These are phyloP conservation scores for Dermolepida albohirtum DNA, from an alignment of 2,888 invertebrate genomes.

Conservation along the genomic window DNA sequence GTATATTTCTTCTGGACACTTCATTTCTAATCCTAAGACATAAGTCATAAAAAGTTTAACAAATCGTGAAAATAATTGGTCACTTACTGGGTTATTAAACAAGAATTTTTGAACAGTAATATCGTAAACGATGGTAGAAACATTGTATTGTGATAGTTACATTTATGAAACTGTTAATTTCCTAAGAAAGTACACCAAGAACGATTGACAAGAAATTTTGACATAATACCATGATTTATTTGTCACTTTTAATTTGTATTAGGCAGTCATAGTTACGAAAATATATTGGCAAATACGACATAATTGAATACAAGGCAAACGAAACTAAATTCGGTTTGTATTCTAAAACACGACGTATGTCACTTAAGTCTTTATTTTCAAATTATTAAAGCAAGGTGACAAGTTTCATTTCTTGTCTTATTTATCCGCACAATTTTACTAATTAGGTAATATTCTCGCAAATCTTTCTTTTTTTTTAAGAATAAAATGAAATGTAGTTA, in stretches of 20 bases:
- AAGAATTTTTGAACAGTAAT: slow-evolving; percentile 11
- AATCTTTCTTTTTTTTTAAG: no score
- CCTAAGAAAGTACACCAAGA: slow-evolving; percentile 11
- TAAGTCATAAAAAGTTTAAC: background rate
- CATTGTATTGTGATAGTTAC: slow-evolving; percentile 23
- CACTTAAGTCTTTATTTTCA: no score
- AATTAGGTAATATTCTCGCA: no score
- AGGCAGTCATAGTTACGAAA: background rate
- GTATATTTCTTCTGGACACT: background rate
- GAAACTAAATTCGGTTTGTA: no score
- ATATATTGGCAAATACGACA: no score
- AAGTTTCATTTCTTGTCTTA: no score
- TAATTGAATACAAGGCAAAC: no score
- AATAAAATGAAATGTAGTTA: no score
- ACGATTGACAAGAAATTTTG: slow-evolving; percentile 29
- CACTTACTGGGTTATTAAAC: slow-evolving; percentile 15
- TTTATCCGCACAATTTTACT: no score
- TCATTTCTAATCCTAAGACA: slow-evolving; percentile 14
- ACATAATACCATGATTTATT: slow-evolving; percentile 14
- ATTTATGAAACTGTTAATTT: slow-evolving; percentile 25
- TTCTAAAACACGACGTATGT: no score
- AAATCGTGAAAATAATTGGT: background rate
- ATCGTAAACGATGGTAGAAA: slow-evolving; percentile 6
- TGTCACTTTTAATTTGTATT: slow-evolving; percentile 20
- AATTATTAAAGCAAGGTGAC: no score